Conservation (phyloP, 1,140 invertebrate genomes). For the Sitodiplosis mosellana region DNA sequence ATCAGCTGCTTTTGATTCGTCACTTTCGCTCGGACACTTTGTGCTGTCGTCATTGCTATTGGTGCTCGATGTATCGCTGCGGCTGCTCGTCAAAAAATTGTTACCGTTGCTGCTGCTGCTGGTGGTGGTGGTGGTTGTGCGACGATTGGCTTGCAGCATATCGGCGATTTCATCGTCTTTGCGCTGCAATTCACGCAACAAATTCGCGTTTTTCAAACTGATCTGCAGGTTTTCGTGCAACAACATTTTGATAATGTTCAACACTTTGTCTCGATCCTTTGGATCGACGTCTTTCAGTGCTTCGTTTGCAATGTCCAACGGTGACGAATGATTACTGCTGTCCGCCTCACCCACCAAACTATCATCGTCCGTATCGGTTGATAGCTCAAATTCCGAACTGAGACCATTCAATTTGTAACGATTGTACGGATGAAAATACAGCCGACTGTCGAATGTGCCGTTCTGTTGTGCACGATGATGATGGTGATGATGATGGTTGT, state of each 20-base stretch:
- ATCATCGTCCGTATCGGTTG: constrained; percentile 37
- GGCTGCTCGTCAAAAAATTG: not conserved
- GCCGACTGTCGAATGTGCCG: constrained; percentile 7
- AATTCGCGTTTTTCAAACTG: constrained; percentile 11
- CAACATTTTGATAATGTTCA: constrained; percentile 15
- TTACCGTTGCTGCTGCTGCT: not conserved
- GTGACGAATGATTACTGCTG: constrained; percentile 18
- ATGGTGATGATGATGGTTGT: not conserved
- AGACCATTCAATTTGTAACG: constrained; percentile 5
- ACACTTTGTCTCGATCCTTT: constrained; percentile 15
- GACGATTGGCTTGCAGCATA: constrained; percentile 11
- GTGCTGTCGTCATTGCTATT: not conserved
- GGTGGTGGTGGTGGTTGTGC: constrained; percentile 1
- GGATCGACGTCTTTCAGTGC: constrained; percentile 16
- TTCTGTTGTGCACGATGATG: constrained; percentile 4
- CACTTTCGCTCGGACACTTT: constrained; percentile 3
- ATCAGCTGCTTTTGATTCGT: not conserved
- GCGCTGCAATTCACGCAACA: constrained; percentile 16
- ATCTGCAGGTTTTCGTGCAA: constrained; percentile 21
- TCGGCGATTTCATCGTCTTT: constrained; percentile 19
- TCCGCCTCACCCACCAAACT: constrained; percentile 26
- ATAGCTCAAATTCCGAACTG: constrained; percentile 40
- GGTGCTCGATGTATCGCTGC: too few species aligned
- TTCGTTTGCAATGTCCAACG: constrained; percentile 21
- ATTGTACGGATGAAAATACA: constrained; percentile 4